Evolutionary conservation across 2,888 invertebrate genomes (phyloP), one percentile per base, ranked within the genome.

Genomic region (Caradrina clavipalpis): DNA sequence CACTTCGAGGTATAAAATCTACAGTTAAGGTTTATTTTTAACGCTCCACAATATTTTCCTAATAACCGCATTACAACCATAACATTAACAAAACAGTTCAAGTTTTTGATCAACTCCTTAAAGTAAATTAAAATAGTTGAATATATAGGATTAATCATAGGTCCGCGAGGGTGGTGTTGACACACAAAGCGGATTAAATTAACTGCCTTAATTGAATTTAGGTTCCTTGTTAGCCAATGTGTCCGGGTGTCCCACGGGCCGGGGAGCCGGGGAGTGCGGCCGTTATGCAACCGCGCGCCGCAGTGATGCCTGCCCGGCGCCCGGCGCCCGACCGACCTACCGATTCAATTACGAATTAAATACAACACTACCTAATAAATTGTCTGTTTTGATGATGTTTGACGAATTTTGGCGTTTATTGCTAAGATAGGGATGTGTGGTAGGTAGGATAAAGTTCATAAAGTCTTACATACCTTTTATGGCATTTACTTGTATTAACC

Each of bases 201-300:
- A 96, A 96, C 95, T 93, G 93, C 89, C 94, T 93, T 96, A 96
- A 96, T 96, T 96, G 96, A 95, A 96, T 96, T 95, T 94, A 93
- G 95, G 93, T 92, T 94, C 90, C 93, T 94, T 94, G 95, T 94
- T 92, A 91, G 91, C 90, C 93, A 89, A 92, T 89, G 93, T 94
- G 94, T 92, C 93, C 93, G 92, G 80, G 73, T 49, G 68, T 73
- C 78, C 78, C 70, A 71, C 73, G 76, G 81, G 75, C 73, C 45
- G 45, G 45, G 45, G 39, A 39, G 45, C 8, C 57, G 63, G 55
- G 56, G 21, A 19, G 35, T 17, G 69, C 80, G 77, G 77, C 63
- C 84, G 80, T 83, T 87, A 84, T 87, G 85, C 84, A 82, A 80
- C 75, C 81, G 64, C 76, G 70, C 68, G 66, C 62, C 68, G 74